Percentiles rank a stretch among this genome's conserved stretches.
phyloP scores from a whole-genome alignment of 2,797 vertebrate species.

The Delichon dasypus region DNA sequence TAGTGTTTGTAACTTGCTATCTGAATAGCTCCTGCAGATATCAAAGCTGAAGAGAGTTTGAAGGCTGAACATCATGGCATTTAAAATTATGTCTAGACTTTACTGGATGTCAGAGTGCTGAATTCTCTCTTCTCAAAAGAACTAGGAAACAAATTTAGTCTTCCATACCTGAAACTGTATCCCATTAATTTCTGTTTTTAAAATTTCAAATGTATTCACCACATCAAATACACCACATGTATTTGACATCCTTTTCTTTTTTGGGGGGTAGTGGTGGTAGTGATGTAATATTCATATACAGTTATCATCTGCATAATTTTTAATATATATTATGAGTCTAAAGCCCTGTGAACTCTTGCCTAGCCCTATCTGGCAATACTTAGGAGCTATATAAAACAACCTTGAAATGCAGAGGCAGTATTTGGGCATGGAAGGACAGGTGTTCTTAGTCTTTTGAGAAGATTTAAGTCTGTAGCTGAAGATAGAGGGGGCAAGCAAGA shows the following conservation, averaged over 20 bases:
- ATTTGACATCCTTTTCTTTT: background rate
- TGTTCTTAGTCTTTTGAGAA: slow-evolving; percentile 19
- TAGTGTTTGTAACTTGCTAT: background rate
- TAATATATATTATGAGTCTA: background rate
- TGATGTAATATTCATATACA: background rate
- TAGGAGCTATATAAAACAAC: background rate
- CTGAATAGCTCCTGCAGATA: background rate
- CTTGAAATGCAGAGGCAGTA: background rate
- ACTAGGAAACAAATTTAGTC: background rate
- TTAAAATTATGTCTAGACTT: background rate
- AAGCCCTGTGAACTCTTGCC: background rate
- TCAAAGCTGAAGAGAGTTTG: background rate
- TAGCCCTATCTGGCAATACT: background rate
- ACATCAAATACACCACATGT: too few relatives aligned
- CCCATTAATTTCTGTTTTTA: background rate
- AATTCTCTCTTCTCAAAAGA: background rate
- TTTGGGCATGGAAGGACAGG: background rate
- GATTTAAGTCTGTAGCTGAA: background rate
- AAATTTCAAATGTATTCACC: background rate
- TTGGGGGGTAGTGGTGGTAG: background rate
- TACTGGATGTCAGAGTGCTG: background rate
- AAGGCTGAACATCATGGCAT: background rate
- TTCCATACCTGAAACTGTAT: background rate
- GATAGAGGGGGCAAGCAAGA: slow-evolving; percentile 21
- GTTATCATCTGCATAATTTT: background rate